These are phyloP conservation scores for Drosophila pullipes DNA, from an alignment of 2,888 invertebrate species.

Conservation along the genomic window DNA sequence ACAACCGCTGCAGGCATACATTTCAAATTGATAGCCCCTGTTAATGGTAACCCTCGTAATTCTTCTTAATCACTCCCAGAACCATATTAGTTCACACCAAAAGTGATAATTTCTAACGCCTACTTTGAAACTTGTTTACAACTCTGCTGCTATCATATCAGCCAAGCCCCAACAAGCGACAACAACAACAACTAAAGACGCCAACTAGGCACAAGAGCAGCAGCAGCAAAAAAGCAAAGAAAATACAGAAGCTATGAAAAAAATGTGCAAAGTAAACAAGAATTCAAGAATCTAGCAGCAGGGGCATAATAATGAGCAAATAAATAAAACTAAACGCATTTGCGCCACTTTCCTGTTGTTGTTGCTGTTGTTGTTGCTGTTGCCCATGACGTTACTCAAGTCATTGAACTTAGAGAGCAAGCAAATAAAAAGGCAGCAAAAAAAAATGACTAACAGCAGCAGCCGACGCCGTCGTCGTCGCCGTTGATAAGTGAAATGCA, in stretches of 20 bases:
- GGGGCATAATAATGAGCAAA: slow-evolving; percentile 78
- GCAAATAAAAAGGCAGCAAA: slow-evolving; percentile 65
- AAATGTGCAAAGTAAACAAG: slow-evolving; percentile 77
- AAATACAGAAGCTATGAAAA: slow-evolving; percentile 45
- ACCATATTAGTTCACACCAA: slow-evolving; percentile 29
- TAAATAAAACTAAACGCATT: slow-evolving; percentile 81
- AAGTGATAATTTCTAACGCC: slow-evolving; percentile 66
- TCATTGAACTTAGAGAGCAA: slow-evolving; percentile 82
- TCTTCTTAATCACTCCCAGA: background rate
- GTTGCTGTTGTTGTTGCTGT: slow-evolving; percentile 40
- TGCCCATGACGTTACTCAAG: slow-evolving; percentile 83
- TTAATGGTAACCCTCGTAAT: background rate
- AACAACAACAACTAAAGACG: slow-evolving; percentile 26
- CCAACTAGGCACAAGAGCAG: slow-evolving; percentile 32
- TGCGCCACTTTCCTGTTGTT: slow-evolving; percentile 73
- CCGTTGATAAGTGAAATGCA: slow-evolving; percentile 78
- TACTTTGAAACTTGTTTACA: slow-evolving; percentile 72
- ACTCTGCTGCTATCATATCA: slow-evolving; percentile 70
- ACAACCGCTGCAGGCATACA: background rate
- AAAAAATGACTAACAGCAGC: slow-evolving; percentile 40
- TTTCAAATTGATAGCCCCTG: background rate
- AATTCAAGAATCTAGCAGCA: slow-evolving; percentile 64
- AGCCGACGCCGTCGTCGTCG: slow-evolving; percentile 10
- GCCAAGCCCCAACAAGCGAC: slow-evolving; percentile 43
- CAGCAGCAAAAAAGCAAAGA: slow-evolving; percentile 11